Conservation (phyloP, 1,140 invertebrate genomes). For the Euglossa dilemma region DNA sequence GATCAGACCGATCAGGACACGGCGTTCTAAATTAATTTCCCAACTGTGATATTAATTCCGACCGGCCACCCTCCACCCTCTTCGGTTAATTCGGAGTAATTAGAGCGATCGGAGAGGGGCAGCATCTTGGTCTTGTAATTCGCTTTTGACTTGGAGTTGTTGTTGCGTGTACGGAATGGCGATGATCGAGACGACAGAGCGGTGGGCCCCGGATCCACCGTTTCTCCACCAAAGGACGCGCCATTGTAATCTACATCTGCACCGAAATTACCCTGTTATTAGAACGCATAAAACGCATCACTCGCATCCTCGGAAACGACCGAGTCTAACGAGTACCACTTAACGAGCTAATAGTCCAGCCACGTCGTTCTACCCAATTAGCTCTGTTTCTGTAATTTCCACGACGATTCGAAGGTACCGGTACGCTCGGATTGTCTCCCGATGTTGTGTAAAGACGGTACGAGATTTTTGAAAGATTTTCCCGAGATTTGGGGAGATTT, state of each 20-base stretch:
- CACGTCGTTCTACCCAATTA: neutral
- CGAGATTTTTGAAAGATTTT: too few relatives aligned
- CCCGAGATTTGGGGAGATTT: too few relatives aligned
- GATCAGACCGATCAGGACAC: neutral
- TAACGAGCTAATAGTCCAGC: neutral
- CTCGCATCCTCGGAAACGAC: neutral
- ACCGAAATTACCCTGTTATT: neutral
- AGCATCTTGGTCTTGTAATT: neutral
- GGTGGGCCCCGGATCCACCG: neutral
- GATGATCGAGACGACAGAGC: neutral
- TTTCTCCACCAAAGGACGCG: neutral
- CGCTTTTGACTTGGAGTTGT: neutral
- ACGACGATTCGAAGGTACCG: neutral
- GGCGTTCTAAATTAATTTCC: conserved; percentile 1
- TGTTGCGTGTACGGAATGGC: neutral
- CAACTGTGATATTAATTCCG: neutral
- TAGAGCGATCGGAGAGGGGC: neutral
- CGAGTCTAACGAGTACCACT: neutral
- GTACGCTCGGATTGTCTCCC: too few relatives aligned
- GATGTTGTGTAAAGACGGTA: too few relatives aligned
- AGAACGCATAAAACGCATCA: neutral
- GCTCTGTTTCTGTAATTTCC: neutral
- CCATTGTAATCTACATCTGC: neutral
- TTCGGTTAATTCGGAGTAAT: neutral
- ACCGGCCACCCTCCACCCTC: neutral